Evolutionary conservation across 2,113 vertebrate genomes (phyloP).

Genomic region (Vimba vimba): DNA sequence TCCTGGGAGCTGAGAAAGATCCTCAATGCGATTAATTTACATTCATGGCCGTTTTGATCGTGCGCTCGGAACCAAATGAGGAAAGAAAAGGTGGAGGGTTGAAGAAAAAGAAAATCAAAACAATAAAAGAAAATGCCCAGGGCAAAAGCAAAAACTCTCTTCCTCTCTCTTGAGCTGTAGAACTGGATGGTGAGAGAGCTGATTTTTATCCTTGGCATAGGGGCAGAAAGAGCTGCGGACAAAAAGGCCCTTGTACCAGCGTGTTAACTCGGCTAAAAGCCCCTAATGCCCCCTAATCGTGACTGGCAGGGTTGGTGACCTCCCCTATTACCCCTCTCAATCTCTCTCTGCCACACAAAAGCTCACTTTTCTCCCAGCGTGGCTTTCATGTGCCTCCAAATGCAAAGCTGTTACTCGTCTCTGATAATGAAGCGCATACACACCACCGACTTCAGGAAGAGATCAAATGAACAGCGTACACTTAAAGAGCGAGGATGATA

Average conservation of each 20-base stretch:
- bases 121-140: constrained; percentile 50
- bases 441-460: constrained; percentile 20
- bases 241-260: constrained; percentile 74
- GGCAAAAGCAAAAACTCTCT: constrained; percentile 43
- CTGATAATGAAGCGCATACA: constrained; percentile 39
- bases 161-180: constrained; percentile 36
- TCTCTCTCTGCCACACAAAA: constrained; percentile 59
- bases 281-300: constrained; percentile 75
- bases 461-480: constrained; percentile 31
- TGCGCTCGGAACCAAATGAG: constrained; percentile 49
- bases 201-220: constrained; percentile 67
- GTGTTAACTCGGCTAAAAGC: constrained; percentile 73
- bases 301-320: constrained; percentile 78
- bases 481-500: constrained; percentile 6
- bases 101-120: constrained; percentile 38
- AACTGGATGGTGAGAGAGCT: constrained; percentile 47
- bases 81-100: constrained; percentile 43
- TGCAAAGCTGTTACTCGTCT: constrained; percentile 59
- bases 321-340: constrained; percentile 55
- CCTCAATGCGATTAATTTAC: constrained; percentile 54
- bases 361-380: constrained; percentile 53
- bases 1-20: constrained; percentile 41
- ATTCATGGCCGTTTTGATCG: constrained; percentile 62
- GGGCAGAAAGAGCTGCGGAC: constrained; percentile 65
- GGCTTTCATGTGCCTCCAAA: constrained; percentile 72